phyloP scores from a whole-genome alignment of 2,797 vertebrate genomes.

The Avahi laniger region DNA sequence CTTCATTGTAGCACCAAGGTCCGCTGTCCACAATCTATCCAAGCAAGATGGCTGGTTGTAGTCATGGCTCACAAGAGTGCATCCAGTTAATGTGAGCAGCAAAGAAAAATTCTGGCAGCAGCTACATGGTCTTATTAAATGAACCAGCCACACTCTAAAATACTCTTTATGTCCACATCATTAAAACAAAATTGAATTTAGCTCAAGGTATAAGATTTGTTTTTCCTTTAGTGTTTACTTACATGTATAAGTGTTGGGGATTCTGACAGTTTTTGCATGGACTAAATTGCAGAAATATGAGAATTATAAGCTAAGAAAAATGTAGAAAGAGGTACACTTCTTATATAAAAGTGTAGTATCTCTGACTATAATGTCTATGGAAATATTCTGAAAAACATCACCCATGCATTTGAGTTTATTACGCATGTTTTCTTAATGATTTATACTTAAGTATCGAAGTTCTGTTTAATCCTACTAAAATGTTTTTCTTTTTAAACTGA shows the following conservation, averaged over 20 bases:
- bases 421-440: not conserved
- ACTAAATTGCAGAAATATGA: not conserved
- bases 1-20: not conserved
- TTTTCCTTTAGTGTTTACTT: not conserved
- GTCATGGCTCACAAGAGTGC: not conserved
- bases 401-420: not conserved
- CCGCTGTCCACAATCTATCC: not conserved
- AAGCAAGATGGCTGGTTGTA: not conserved
- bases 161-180: not conserved
- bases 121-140: not conserved
- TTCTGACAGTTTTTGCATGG: not conserved
- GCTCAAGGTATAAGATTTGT: not conserved
- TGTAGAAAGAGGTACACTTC: not conserved
- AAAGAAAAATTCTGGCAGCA: not conserved
- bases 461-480: not conserved
- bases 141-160: not conserved
- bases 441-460: not conserved
- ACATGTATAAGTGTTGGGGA: not conserved
- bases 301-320: not conserved
- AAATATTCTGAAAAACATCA: not conserved
- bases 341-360: not conserved
- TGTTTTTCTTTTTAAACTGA: constrained; percentile 31
- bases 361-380: not conserved
- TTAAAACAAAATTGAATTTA: not conserved
- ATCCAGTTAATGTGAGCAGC: not conserved